phyloP scores from a whole-genome alignment of 37 sponge, comb jelly and placozoan genomes.

The Lycopodina hypogea region DNA sequence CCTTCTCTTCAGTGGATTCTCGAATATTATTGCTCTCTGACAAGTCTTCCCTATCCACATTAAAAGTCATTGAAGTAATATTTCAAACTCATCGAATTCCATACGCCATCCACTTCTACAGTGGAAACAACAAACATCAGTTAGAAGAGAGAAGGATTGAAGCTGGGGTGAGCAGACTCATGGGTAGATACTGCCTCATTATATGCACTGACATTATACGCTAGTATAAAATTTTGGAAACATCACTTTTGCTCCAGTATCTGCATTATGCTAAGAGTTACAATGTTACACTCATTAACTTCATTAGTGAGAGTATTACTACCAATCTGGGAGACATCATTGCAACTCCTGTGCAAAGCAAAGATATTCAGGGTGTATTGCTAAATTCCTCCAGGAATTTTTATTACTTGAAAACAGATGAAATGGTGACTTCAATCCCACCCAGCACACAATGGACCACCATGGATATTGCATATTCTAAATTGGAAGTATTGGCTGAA shows the following conservation, averaged over 20 bases:
- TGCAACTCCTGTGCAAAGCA: background rate
- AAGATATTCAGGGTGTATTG: background rate
- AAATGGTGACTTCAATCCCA: background rate
- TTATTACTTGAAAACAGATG: constrained; percentile 1
- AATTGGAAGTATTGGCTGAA: background rate
- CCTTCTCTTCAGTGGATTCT: too few relatives aligned
- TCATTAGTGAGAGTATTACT: background rate
- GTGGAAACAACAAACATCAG: background rate
- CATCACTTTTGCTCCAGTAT: background rate
- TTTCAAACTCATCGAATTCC: constrained; percentile 2
- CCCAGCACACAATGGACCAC: background rate
- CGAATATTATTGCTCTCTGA: background rate
- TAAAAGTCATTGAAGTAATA: background rate
- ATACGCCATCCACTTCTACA: background rate
- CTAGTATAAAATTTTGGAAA: background rate
- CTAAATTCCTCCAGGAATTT: too few relatives aligned
- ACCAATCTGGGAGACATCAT: background rate
- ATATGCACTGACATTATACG: background rate
- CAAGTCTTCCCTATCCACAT: background rate
- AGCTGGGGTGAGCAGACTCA: background rate
- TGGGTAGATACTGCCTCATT: constrained; percentile 11
- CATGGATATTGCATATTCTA: background rate
- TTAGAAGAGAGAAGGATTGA: too few relatives aligned
- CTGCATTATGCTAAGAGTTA: background rate
- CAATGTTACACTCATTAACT: background rate